phyloP scores from a whole-genome alignment of 2,113 vertebrate species.

The Spermophilus dauricus region DNA sequence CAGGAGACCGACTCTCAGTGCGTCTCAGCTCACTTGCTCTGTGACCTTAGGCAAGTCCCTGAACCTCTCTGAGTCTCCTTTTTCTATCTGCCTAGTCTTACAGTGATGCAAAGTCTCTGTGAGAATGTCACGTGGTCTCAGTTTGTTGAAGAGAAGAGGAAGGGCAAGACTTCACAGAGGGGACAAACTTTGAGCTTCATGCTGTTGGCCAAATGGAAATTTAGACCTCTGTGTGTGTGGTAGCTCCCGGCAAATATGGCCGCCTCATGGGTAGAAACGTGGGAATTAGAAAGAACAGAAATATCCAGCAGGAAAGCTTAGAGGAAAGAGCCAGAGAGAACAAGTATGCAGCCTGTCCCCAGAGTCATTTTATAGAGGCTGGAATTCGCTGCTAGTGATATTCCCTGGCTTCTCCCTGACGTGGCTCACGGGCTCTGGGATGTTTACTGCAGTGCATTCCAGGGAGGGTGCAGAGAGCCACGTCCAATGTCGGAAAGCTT shows the following conservation, averaged over 20 bases:
- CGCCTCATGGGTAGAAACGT: not conserved
- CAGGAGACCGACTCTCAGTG: accelerated
- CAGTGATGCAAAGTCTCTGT: not conserved
- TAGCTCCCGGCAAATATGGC: not conserved
- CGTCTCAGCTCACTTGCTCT: not conserved
- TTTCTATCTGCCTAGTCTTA: not conserved
- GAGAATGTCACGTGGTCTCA: not conserved
- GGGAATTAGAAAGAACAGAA: not conserved
- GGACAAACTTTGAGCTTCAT: not conserved
- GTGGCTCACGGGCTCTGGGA: constrained; percentile 77
- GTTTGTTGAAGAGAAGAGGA: not conserved
- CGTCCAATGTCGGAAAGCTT: constrained; percentile 75
- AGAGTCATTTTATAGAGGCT: constrained; percentile 78
- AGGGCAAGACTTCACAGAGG: not conserved
- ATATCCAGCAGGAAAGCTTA: not conserved
- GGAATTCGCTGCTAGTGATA: constrained; percentile 69
- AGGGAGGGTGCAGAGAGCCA: not conserved
- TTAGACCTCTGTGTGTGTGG: not conserved
- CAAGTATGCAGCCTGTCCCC: not conserved
- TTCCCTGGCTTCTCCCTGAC: constrained; percentile 70
- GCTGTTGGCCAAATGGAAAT: not conserved
- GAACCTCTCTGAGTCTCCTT: not conserved
- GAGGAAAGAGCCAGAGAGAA: not conserved
- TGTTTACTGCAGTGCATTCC: constrained; percentile 81
- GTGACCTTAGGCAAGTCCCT: not conserved